phyloP scores from a whole-genome alignment of 1,140 invertebrate species.

The Platyura marginata region DNA sequence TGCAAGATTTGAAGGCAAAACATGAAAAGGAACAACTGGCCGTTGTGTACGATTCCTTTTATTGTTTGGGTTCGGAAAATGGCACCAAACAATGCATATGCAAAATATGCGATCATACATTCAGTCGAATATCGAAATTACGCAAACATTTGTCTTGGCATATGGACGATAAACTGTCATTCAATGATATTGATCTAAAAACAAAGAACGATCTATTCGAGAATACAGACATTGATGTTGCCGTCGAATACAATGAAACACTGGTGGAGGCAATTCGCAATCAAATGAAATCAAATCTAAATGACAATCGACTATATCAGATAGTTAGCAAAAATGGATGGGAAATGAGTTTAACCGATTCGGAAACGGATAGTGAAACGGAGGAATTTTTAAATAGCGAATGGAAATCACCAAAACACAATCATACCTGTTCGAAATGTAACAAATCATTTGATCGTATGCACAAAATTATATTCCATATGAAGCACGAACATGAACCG shows the following conservation, averaged over 20 bases:
- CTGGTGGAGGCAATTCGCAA: conserved; percentile 3
- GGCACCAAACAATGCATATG: neutral
- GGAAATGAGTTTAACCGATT: conserved; percentile 1
- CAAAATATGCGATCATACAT: neutral
- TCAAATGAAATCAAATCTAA: neutral
- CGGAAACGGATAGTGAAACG: conserved; percentile 2
- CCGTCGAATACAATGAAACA: conserved; percentile 6
- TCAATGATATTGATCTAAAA: conserved; percentile 6
- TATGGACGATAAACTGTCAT: conserved; percentile 4
- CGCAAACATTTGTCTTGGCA: conserved; percentile 6
- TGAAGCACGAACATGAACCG: conserved; percentile 1
- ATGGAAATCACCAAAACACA: neutral
- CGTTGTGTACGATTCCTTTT: too few relatives aligned
- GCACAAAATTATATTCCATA: conserved; percentile 1
- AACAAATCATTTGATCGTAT: conserved; percentile 1
- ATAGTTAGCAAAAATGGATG: neutral
- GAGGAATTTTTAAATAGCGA: neutral
- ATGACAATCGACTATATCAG: conserved; percentile 1
- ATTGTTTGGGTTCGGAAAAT: neutral
- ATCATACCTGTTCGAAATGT: neutral
- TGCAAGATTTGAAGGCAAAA: neutral
- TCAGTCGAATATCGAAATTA: neutral
- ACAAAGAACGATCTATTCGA: conserved; percentile 6
- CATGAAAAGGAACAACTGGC: too few relatives aligned
- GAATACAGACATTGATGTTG: neutral